phyloP scores from a whole-genome alignment of 2,113 vertebrate genomes.

The Agelaius tricolor region DNA sequence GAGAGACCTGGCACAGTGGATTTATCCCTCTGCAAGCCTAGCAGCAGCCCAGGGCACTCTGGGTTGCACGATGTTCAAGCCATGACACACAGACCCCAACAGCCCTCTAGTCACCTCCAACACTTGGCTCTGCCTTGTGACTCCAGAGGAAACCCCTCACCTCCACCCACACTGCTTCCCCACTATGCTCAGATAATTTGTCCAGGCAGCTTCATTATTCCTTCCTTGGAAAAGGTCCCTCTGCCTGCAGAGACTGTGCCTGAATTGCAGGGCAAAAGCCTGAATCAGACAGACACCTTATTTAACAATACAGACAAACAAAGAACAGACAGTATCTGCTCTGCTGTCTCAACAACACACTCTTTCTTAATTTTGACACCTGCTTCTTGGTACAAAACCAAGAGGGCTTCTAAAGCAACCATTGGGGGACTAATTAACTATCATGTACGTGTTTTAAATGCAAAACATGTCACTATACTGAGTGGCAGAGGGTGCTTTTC shows the following conservation, averaged over 20 bases:
- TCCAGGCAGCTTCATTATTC: not conserved
- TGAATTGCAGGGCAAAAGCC: not conserved
- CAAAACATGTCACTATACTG: not conserved
- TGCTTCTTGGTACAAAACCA: not conserved
- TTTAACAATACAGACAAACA: not conserved
- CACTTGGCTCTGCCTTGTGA: not conserved
- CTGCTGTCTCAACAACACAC: not conserved
- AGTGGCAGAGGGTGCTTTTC: not conserved
- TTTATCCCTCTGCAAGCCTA: not conserved
- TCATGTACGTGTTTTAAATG: not conserved
- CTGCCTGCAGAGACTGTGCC: not conserved
- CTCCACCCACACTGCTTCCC: not conserved
- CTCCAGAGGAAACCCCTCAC: not conserved
- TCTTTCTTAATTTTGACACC: not conserved
- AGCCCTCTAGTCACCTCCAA: not conserved
- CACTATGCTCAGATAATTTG: not conserved
- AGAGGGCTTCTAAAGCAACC: not conserved
- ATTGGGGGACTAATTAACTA: not conserved
- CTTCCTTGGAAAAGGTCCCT: not conserved
- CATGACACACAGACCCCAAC: not conserved
- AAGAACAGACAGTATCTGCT: not conserved
- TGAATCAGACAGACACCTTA: not conserved
- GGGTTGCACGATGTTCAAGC: not conserved
- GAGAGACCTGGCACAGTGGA: not conserved
- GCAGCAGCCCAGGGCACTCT: not conserved